Conservation (phyloP, 2,113 vertebrate genomes). For the Aythya baeri region DNA sequence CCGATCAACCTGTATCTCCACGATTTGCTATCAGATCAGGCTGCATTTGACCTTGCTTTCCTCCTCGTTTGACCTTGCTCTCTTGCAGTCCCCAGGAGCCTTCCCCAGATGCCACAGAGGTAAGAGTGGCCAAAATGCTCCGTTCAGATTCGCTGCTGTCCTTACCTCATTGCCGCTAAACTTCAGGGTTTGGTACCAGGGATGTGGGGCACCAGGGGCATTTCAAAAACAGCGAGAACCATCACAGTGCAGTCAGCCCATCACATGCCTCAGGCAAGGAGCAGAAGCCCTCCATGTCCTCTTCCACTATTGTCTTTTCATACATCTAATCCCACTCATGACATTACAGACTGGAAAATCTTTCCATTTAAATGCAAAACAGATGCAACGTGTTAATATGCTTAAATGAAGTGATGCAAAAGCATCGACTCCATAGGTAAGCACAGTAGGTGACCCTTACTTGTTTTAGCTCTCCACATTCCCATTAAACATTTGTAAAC, state of each 20-base stretch:
- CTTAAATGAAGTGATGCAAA: background rate
- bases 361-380: slow-evolving; percentile 34
- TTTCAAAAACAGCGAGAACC: background rate
- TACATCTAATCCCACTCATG: background rate
- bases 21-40: too few species aligned
- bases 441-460: background rate
- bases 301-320: background rate
- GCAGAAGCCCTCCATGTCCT: background rate
- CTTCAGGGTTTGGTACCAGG: background rate
- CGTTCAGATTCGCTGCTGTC: background rate
- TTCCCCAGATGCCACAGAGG: background rate
- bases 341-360: background rate
- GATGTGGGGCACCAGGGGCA: background rate
- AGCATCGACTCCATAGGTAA: background rate
- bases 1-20: too few species aligned
- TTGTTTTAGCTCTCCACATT: background rate
- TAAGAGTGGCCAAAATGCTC: background rate
- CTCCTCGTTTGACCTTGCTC: too few species aligned
- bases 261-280: background rate
- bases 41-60: too few species aligned
- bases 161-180: background rate
- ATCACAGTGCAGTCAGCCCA: background rate
- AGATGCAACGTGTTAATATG: background rate
- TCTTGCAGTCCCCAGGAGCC: too few species aligned
- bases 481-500: background rate